Evolutionary conservation across 2,888 invertebrate genomes (phyloP).

Genomic region (Heliconius ismenius): DNA sequence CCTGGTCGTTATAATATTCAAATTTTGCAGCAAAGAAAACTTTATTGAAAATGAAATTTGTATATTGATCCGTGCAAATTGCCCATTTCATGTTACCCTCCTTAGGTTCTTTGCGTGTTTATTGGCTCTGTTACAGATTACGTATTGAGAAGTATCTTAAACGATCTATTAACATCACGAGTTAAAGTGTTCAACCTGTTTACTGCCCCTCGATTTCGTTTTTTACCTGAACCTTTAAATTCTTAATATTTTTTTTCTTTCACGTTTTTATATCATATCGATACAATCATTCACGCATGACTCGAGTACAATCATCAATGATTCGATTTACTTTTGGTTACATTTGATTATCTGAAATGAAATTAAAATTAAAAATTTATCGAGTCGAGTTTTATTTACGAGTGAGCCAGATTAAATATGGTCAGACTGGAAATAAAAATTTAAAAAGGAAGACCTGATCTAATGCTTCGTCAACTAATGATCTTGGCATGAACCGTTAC

Average conservation of each 20-base stretch:
- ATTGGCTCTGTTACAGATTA: conserved; percentile 21
- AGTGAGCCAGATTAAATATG: not conserved
- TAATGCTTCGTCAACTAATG: conserved; percentile 34
- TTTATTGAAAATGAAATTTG: conserved; percentile 42
- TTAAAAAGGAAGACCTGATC: conserved; percentile 24
- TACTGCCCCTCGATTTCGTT: conserved; percentile 3
- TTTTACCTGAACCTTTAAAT: conserved; percentile 15
- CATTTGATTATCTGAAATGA: not conserved
- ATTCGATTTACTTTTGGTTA: conserved; percentile 18
- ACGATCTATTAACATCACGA: conserved; percentile 14
- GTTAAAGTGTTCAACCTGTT: conserved; percentile 18
- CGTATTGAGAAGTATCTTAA: conserved; percentile 8
- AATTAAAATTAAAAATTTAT: conserved; percentile 12
- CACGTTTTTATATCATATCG: conserved; percentile 13
- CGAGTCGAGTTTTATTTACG: too few relatives aligned
- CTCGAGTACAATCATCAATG: conserved; percentile 13
- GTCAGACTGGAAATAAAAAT: conserved; percentile 13
- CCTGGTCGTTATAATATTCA: conserved; percentile 30
- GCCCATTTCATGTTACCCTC: conserved; percentile 27
- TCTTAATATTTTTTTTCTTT: not conserved
- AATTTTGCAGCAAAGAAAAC: conserved; percentile 38
- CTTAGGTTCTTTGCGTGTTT: conserved; percentile 28
- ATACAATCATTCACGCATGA: conserved; percentile 20
- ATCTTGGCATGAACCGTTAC: conserved; percentile 39
- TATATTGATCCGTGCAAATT: conserved; percentile 39